Percentiles rank a stretch among this genome's conserved stretches.
Evolutionary conservation across 2,113 vertebrate species (phyloP).

Genomic region (Pseudorasbora parva): DNA sequence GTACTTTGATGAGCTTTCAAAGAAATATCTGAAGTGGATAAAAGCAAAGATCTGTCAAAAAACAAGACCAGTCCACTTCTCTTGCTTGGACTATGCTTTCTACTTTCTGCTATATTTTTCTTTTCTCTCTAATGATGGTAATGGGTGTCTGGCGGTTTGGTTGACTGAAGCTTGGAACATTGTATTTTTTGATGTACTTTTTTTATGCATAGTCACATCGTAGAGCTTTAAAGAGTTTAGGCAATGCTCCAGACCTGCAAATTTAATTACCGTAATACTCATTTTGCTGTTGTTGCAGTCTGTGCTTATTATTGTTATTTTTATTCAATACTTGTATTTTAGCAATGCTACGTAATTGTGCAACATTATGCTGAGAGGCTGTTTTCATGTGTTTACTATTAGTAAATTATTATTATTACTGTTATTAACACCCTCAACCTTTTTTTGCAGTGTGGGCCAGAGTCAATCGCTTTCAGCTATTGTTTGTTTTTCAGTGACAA

Average conservation of each 20-base stretch:
- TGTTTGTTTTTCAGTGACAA: slow-evolving; percentile 53
- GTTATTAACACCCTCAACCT: slow-evolving; percentile 54
- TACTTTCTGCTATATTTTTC: slow-evolving; percentile 33
- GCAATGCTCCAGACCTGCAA: slow-evolving; percentile 27
- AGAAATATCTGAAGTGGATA: slow-evolving; percentile 35
- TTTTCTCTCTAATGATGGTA: slow-evolving; percentile 27
- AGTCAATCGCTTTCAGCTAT: background rate
- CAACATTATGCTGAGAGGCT: slow-evolving; percentile 41
- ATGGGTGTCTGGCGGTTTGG: slow-evolving; percentile 24
- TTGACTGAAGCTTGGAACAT: slow-evolving; percentile 30
- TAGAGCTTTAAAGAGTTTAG: slow-evolving; percentile 21
- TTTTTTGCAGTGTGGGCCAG: background rate
- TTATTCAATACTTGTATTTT: slow-evolving; percentile 63
- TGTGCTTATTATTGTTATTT: slow-evolving; percentile 66
- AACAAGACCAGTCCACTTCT: slow-evolving; percentile 15
- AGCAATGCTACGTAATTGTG: slow-evolving; percentile 56
- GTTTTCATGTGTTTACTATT: slow-evolving; percentile 44
- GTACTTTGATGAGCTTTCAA: slow-evolving; percentile 37
- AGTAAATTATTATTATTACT: slow-evolving; percentile 43
- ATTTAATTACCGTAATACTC: slow-evolving; percentile 41
- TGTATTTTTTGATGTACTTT: slow-evolving; percentile 32
- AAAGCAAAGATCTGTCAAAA: slow-evolving; percentile 39
- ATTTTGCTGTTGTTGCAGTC: slow-evolving; percentile 50
- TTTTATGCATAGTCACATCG: slow-evolving; percentile 24
- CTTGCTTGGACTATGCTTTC: slow-evolving; percentile 19